Conservation (phyloP, 92 coral and sea anemone genomes). For the Micromussa lordhowensis region DNA sequence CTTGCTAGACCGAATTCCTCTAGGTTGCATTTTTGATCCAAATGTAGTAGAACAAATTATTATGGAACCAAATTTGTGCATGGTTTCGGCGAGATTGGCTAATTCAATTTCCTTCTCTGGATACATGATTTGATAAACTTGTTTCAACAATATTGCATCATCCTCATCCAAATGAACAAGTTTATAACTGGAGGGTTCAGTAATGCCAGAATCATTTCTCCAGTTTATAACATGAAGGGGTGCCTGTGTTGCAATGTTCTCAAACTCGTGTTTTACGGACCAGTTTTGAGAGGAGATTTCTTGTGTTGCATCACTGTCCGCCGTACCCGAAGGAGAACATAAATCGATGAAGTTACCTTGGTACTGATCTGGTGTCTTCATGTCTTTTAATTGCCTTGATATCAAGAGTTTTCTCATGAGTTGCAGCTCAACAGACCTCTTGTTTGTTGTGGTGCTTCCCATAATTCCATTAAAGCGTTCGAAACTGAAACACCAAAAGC, state of each 20-base stretch:
- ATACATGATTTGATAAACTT: constrained; percentile 41
- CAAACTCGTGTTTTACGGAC: constrained; percentile 19
- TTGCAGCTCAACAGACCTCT: constrained; percentile 60
- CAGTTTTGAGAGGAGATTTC: constrained; percentile 36
- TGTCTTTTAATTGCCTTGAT: constrained; percentile 38
- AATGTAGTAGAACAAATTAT: constrained; percentile 52
- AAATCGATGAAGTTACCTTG: too few species aligned
- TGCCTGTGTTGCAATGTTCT: constrained; percentile 1
- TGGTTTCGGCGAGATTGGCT: background rate
- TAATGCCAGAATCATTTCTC: constrained; percentile 49
- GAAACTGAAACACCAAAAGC: constrained; percentile 71
- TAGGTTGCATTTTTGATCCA: constrained; percentile 72
- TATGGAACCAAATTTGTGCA: background rate
- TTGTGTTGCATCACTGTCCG: too few species aligned
- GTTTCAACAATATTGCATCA: constrained; percentile 45
- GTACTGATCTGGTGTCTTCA: constrained; percentile 36
- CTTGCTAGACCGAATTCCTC: constrained; percentile 63
- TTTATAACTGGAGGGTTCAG: constrained; percentile 48
- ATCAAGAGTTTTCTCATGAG: constrained; percentile 57
- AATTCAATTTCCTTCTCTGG: background rate
- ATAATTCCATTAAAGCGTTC: constrained; percentile 57
- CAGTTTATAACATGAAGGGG: constrained; percentile 49
- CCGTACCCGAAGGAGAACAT: too few species aligned
- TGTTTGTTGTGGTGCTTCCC: constrained; percentile 61
- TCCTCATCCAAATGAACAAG: constrained; percentile 55